Conservation (phyloP, 1,140 invertebrate species). For the Neuroterus valhalla region DNA sequence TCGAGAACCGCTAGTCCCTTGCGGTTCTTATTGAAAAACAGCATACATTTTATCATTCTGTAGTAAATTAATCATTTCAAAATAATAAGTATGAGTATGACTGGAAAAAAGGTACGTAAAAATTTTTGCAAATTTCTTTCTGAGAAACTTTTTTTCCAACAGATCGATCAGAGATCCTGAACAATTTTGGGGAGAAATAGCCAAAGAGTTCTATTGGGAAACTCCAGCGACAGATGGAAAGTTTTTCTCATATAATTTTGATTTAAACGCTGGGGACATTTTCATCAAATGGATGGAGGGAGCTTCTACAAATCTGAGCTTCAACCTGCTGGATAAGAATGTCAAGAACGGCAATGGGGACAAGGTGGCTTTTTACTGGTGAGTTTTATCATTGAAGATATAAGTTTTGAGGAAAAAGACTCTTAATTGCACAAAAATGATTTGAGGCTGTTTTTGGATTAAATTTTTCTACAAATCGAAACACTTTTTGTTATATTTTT, state of each 20-base stretch:
- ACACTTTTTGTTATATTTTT: not conserved
- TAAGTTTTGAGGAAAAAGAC: constrained; percentile 35
- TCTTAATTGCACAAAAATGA: constrained; percentile 42
- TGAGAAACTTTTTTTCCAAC: constrained; percentile 36
- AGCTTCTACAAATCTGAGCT: constrained; percentile 95
- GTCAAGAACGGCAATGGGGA: constrained; percentile 90
- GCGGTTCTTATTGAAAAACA: no score
- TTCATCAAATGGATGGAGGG: constrained; percentile 96
- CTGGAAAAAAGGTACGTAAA: not conserved
- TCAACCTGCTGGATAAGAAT: constrained; percentile 95
- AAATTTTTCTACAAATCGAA: not conserved
- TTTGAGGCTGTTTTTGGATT: constrained; percentile 30
- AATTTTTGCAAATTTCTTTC: not conserved
- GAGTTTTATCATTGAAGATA: constrained; percentile 66
- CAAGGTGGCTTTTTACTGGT: constrained; percentile 96
- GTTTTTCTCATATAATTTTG: constrained; percentile 95
- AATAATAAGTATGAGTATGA: not conserved
- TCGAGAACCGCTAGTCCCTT: no score
- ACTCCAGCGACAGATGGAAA: constrained; percentile 81
- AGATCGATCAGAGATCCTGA: constrained; percentile 89
- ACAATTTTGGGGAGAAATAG: constrained; percentile 92
- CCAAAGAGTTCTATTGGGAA: constrained; percentile 94
- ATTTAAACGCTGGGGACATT: constrained; percentile 90
- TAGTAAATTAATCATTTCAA: no score
- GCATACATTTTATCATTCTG: no score